Conservation (phyloP, 2,888 invertebrate species). For the Phrixothrix hirtus region DNA sequence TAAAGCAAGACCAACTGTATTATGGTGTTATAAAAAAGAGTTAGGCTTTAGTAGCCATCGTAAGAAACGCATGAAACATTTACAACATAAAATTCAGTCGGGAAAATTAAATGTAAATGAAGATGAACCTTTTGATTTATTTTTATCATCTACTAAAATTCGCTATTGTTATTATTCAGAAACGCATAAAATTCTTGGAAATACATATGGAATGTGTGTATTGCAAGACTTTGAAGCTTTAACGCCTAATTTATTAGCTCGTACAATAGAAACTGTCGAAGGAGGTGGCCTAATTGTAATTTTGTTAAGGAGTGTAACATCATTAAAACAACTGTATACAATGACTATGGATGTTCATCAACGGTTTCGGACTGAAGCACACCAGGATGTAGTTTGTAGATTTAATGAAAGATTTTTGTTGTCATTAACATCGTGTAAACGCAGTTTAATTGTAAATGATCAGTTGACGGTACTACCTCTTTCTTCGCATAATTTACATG, state of each 20-base stretch:
- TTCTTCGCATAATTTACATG: slow-evolving; percentile 83
- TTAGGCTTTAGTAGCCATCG: slow-evolving; percentile 72
- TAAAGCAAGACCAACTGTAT: slow-evolving; percentile 88
- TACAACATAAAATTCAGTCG: slow-evolving; percentile 81
- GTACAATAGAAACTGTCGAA: slow-evolving; percentile 97
- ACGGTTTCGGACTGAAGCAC: slow-evolving; percentile 91
- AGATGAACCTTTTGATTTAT: slow-evolving; percentile 95
- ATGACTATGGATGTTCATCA: slow-evolving; percentile 99
- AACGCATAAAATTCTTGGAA: slow-evolving; percentile 96
- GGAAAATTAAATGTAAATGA: slow-evolving; percentile 89
- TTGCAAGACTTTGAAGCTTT: slow-evolving; percentile 89
- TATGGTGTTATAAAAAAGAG: slow-evolving; percentile 98
- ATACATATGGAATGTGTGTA: slow-evolving; percentile 86
- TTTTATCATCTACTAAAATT: slow-evolving; percentile 94
- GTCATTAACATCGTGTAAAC: slow-evolving; percentile 83
- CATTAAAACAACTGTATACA: slow-evolving; percentile 91
- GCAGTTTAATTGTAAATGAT: slow-evolving; percentile 94
- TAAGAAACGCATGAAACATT: slow-evolving; percentile 85
- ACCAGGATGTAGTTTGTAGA: slow-evolving; percentile 86
- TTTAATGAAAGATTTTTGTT: slow-evolving; percentile 97
- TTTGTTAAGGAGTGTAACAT: slow-evolving; percentile 80
- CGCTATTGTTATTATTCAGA: slow-evolving; percentile 97
- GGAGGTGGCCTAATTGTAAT: slow-evolving; percentile 81
- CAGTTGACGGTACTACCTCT: slow-evolving; percentile 89
- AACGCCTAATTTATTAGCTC: slow-evolving; percentile 93